Conservation (phyloP, 2,797 vertebrate species). For the Balearica regulorum region DNA sequence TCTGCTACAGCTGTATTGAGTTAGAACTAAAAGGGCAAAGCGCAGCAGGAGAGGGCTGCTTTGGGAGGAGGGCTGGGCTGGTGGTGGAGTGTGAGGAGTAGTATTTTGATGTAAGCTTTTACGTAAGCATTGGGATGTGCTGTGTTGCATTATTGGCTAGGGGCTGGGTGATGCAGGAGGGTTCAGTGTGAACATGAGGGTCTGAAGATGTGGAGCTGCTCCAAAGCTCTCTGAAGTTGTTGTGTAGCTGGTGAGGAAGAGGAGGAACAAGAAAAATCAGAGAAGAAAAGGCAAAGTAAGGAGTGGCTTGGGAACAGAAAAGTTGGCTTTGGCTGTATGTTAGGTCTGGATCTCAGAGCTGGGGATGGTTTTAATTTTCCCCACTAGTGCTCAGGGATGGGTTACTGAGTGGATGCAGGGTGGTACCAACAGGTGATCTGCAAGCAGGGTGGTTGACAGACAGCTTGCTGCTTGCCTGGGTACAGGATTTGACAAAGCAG, state of each 20-base stretch:
- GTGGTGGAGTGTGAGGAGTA: not conserved
- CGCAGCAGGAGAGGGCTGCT: not conserved
- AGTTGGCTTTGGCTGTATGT: not conserved
- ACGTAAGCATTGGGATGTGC: not conserved
- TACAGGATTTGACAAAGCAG: not conserved
- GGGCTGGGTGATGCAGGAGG: not conserved
- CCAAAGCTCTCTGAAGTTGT: not conserved
- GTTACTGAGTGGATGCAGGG: not conserved
- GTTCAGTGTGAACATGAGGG: not conserved
- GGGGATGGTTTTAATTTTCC: not conserved
- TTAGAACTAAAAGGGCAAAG: not conserved
- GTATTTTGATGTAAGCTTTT: not conserved
- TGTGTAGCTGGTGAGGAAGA: not conserved
- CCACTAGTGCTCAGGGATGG: too few species aligned
- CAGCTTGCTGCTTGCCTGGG: not conserved
- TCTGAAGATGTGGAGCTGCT: not conserved
- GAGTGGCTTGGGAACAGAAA: not conserved
- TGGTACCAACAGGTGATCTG: not conserved
- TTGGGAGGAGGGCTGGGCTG: not conserved
- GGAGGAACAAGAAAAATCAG: not conserved
- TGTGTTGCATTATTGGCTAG: not conserved
- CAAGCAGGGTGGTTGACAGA: not conserved
- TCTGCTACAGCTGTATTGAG: not conserved
- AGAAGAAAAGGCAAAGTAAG: not conserved
- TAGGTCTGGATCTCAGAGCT: not conserved